Percentiles rank a stretch among this genome's conserved stretches.
These are phyloP conservation scores for Muraenolepis orangiensis DNA, from an alignment of 2,797 vertebrate genomes.

Conservation along the genomic window DNA sequence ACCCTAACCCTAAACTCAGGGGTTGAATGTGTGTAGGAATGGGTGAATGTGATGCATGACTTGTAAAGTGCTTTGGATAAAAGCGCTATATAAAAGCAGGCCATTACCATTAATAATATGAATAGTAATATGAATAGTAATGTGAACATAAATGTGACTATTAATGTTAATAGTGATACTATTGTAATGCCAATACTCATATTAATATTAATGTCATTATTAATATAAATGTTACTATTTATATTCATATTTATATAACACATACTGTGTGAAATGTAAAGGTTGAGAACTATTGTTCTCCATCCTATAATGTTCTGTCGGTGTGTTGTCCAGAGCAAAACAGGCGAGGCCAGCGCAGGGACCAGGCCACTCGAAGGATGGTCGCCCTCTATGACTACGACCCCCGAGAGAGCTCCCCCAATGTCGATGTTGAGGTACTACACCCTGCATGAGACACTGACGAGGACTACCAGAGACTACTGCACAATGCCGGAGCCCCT, in stretches of 20 bases:
- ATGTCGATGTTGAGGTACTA: slow-evolving; percentile 93
- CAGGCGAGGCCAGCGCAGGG: slow-evolving; percentile 74
- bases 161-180: too few relatives aligned
- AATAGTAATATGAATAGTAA: too few relatives aligned
- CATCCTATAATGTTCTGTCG: not conserved
- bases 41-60: too few relatives aligned
- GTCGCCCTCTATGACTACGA: slow-evolving; percentile 97
- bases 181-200: too few relatives aligned
- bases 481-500: not conserved
- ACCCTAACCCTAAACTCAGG: too few relatives aligned
- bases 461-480: not conserved
- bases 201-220: too few relatives aligned
- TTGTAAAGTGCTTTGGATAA: too few relatives aligned
- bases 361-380: slow-evolving; percentile 84
- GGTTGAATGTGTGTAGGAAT: too few relatives aligned
- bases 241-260: not conserved
- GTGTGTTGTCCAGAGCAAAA: slow-evolving; percentile 75
- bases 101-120: too few relatives aligned
- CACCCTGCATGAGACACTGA: slow-evolving; percentile 40
- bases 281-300: not conserved
- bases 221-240: too few relatives aligned
- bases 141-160: too few relatives aligned
- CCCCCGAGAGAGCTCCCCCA: slow-evolving; percentile 94
- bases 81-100: too few relatives aligned
- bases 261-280: not conserved